Percentiles rank a stretch among this genome's conserved stretches.
Conservation (phyloP, 2,888 invertebrate species). For the Nysson spinosus region DNA sequence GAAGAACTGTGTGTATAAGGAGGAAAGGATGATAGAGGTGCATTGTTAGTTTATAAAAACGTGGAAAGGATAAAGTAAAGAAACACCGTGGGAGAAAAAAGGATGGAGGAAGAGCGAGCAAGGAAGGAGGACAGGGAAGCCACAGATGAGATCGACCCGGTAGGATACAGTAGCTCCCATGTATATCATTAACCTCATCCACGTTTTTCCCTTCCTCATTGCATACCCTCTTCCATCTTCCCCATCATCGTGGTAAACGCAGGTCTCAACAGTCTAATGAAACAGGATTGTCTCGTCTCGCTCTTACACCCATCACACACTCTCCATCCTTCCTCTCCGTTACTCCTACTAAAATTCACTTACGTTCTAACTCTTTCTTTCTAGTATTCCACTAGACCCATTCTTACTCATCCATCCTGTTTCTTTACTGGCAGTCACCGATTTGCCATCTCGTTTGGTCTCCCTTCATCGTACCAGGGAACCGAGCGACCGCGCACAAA, state of each 20-base stretch:
- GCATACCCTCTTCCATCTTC: slow-evolving; percentile 43
- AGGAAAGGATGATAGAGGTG: slow-evolving; percentile 16
- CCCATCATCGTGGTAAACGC: slow-evolving; percentile 49
- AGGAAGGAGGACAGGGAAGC: slow-evolving; percentile 52
- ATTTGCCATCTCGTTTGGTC: slow-evolving; percentile 55
- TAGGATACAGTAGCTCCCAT: slow-evolving; percentile 70
- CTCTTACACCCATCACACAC: slow-evolving; percentile 22
- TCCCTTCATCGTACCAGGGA: slow-evolving; percentile 36
- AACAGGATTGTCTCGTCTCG: slow-evolving; percentile 61
- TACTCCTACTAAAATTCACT: slow-evolving; percentile 10
- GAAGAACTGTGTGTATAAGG: slow-evolving; percentile 4
- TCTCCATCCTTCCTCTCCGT: not conserved
- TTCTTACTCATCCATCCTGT: slow-evolving; percentile 41
- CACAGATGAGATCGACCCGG: slow-evolving; percentile 70
- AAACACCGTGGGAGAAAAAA: not conserved
- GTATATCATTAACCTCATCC: slow-evolving; percentile 76
- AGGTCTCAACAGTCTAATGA: slow-evolving; percentile 63
- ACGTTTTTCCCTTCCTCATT: slow-evolving; percentile 69
- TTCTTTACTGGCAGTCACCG: slow-evolving; percentile 31
- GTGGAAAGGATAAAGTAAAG: slow-evolving; percentile 24
- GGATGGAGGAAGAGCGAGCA: not conserved
- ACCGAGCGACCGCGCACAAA: slow-evolving; percentile 70
- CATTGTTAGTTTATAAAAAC: slow-evolving; percentile 49
- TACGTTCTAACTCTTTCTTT: slow-evolving; percentile 13
- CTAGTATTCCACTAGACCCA: slow-evolving; percentile 30